Evolutionary conservation across 1,140 invertebrate species (phyloP), one percentile per base, ranked within the genome.

Genomic region (Platorchestia sp.): DNA sequence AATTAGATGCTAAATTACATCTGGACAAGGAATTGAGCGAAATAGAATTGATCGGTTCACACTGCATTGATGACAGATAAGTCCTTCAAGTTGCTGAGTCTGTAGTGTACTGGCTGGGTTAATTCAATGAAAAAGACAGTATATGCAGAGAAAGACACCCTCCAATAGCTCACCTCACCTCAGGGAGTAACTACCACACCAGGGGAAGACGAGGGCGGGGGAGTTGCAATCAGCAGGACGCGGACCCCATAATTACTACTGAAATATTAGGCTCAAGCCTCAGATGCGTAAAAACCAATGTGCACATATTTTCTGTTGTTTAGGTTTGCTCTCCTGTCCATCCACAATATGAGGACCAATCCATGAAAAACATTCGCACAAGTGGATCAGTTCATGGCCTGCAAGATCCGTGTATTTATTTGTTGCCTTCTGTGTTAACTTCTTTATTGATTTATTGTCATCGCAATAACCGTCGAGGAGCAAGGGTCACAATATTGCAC

Each of bases 361-460:
- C 27, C 59, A 75, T 36, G n/a, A 75, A 75, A 10, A 75, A 75
- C 59, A 10, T 75, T 22, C 36, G 14, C 14, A 27, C 27, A 75
- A 75, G 59, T 19, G 59, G 1, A 22, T 3, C 14, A 75, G 59
- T 27, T 75, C 36, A 75, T 75, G 1, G 27, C 59, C 59, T 75
- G 36, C 36, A 22, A 75, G 59, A 19, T 27, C 3, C 47, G 6
- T 75, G 14, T 75, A 27, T 75, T 75, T 75, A 75, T 75, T 75
- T 75, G 59, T 75, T 27, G 41, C 14, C 41, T 89, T 36, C 0
- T 44, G 36, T 44, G 14, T 7, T 22, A 89, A 89, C 14, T 42
- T 42, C 14, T 89, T 89, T 44, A 44, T 42, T 89, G 87, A 89
- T 89, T 89, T 89, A 89, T 89, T 89, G 87, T 6, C 43, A 89